These are phyloP conservation scores for Cerceris rybyensis DNA, from an alignment of 2,888 invertebrate genomes.

Conservation along the genomic window DNA sequence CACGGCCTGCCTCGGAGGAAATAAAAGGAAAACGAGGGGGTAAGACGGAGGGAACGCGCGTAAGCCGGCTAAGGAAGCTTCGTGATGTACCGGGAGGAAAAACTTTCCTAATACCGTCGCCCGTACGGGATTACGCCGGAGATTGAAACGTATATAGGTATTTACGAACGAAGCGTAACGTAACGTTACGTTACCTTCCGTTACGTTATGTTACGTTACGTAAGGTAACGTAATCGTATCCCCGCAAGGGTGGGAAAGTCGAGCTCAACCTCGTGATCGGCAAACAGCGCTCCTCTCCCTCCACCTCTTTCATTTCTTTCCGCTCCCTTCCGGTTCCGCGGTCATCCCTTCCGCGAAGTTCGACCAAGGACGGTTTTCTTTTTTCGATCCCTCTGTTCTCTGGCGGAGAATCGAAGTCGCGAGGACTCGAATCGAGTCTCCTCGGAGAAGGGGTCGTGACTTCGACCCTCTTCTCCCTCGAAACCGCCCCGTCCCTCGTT, in stretches of 20 bases:
- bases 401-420: conserved; percentile 77
- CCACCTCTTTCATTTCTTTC: not conserved
- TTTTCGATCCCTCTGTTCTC: no score
- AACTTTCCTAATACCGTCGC: conserved; percentile 81
- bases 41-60: conserved; percentile 50
- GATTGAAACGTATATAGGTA: conserved; percentile 80
- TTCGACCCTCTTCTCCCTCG: conserved; percentile 59
- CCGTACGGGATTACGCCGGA: conserved; percentile 77
- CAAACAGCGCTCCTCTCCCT: conserved; percentile 8
- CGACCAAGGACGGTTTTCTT: no score
- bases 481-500: conserved; percentile 46
- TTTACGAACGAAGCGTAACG: conserved; percentile 64
- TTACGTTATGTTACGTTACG: no score
- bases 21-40: conserved; percentile 38
- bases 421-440: conserved; percentile 66
- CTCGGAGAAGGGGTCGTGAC: conserved; percentile 61
- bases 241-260: no score
- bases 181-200: no score
- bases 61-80: conserved; percentile 68
- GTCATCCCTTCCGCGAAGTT: no score
- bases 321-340: not conserved
- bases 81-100: conserved; percentile 74
- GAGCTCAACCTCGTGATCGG: no score
- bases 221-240: conserved; percentile 22
- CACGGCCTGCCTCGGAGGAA: conserved; percentile 12